phyloP scores from a whole-genome alignment of 2,113 vertebrate species.

The Anolis sagrei region DNA sequence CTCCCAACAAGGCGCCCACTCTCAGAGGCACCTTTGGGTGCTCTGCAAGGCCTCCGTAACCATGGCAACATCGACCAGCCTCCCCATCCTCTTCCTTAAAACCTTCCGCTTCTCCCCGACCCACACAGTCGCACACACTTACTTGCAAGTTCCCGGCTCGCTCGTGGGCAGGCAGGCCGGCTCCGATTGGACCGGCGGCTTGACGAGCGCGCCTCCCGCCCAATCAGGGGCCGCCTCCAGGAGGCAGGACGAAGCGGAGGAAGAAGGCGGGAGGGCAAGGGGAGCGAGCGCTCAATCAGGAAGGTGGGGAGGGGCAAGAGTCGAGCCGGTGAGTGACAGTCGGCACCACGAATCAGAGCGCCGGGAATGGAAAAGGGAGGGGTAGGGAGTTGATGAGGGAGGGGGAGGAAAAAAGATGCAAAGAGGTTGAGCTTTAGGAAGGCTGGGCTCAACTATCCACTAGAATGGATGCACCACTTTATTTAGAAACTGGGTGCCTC shows the following conservation, averaged over 20 bases:
- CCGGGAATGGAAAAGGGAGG: not conserved
- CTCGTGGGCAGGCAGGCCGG: slow-evolving; percentile 15
- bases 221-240: not conserved
- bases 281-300: slow-evolving; percentile 17
- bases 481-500: too few species aligned
- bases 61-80: not conserved
- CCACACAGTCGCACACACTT: slow-evolving; percentile 22
- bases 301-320: slow-evolving; percentile 11
- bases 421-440: not conserved
- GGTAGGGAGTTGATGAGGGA: not conserved
- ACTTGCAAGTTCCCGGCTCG: slow-evolving; percentile 45
- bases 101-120: not conserved
- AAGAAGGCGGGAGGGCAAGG: slow-evolving; percentile 20
- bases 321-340: not conserved
- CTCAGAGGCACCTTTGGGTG: not conserved
- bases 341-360: not conserved
- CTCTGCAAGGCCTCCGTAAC: not conserved
- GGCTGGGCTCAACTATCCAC: too few species aligned
- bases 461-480: too few species aligned
- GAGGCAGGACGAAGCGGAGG: slow-evolving; percentile 18
- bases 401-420: too few species aligned
- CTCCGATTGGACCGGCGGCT: not conserved
- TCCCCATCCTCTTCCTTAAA: not conserved
- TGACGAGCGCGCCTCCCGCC: not conserved
- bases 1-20: not conserved